A percentile compares a stretch with the other conserved stretches of the same genome.
Conservation (phyloP, 2,888 invertebrate genomes). For the Hemicrepidius hirtus region DNA sequence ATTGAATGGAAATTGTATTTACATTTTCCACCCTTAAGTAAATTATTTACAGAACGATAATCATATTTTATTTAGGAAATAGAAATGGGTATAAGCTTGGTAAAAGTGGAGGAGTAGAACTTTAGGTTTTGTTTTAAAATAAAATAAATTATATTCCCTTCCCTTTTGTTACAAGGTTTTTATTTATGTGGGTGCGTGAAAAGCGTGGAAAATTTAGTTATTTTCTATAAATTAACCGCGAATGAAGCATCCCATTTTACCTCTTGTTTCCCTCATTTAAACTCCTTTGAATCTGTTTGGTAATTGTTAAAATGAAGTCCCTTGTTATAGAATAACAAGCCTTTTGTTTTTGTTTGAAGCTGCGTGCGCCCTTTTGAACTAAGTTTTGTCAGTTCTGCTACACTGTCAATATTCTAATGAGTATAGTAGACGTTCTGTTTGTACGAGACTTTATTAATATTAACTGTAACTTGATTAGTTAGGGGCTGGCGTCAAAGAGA, state of each 20-base stretch:
- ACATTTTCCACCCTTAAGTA: no score
- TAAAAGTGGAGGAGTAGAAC: no score
- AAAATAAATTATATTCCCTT: not conserved
- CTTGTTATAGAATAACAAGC: slow-evolving; percentile 70
- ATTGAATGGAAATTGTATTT: no score
- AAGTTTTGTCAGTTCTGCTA: slow-evolving; percentile 53
- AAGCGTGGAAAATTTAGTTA: slow-evolving; percentile 22
- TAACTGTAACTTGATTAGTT: slow-evolving; percentile 39
- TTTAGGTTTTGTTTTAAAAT: not conserved
- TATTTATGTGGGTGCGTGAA: slow-evolving; percentile 9
- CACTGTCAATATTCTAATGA: slow-evolving; percentile 54
- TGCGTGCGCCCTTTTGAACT: slow-evolving; percentile 51
- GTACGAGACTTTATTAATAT: slow-evolving; percentile 38
- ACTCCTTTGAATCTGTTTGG: slow-evolving; percentile 67
- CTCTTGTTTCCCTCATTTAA: slow-evolving; percentile 50
- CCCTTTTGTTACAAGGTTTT: not conserved
- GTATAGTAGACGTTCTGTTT: slow-evolving; percentile 45
- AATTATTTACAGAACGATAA: no score
- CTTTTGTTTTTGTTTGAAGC: slow-evolving; percentile 57
- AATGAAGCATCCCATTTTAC: slow-evolving; percentile 41
- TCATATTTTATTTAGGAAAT: no score
- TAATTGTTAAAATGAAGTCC: slow-evolving; percentile 69
- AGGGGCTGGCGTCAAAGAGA: slow-evolving; percentile 24
- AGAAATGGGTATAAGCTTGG: no score
- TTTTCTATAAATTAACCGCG: slow-evolving; percentile 50